phyloP scores from a whole-genome alignment of 2,797 vertebrate genomes.

The Clarias laeviceps region DNA sequence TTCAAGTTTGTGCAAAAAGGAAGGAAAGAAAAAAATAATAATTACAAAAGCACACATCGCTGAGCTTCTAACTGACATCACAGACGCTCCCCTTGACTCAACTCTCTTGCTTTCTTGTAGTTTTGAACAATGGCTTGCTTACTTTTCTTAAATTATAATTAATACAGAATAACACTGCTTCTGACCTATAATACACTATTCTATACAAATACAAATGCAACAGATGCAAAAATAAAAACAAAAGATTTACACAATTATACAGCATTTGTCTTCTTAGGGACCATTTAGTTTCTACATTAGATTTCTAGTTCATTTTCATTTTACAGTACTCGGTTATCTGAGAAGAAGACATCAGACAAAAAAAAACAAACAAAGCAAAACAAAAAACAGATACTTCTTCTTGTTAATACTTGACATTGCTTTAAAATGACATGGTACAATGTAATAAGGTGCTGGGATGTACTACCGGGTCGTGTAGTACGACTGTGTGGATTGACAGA shows the following conservation, averaged over 20 bases:
- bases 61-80: conserved; percentile 60
- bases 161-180: conserved; percentile 86
- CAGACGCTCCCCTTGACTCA: conserved; percentile 39
- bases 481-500: conserved; percentile 26
- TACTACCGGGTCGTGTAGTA: conserved; percentile 45
- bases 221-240: conserved; percentile 65
- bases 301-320: conserved; percentile 65
- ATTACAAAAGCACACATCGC: conserved; percentile 63
- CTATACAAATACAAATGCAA: conserved; percentile 74
- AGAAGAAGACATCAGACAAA: conserved; percentile 61
- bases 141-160: conserved; percentile 82
- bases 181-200: conserved; percentile 86
- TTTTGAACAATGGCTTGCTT: conserved; percentile 77
- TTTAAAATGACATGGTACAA: conserved; percentile 74
- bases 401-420: conserved; percentile 66
- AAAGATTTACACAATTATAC: conserved; percentile 83
- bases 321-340: conserved; percentile 72
- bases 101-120: conserved; percentile 44
- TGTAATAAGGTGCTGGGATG: conserved; percentile 77
- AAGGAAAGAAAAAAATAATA: conserved; percentile 50
- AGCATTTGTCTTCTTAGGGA: conserved; percentile 71
- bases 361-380: conserved; percentile 43
- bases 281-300: conserved; percentile 67
- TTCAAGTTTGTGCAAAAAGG: conserved; percentile 72
- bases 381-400: conserved; percentile 63